Percentiles rank a stretch among this genome's conserved stretches.
Conservation (phyloP, 1,140 invertebrate genomes). For the Olivierus martensii region DNA sequence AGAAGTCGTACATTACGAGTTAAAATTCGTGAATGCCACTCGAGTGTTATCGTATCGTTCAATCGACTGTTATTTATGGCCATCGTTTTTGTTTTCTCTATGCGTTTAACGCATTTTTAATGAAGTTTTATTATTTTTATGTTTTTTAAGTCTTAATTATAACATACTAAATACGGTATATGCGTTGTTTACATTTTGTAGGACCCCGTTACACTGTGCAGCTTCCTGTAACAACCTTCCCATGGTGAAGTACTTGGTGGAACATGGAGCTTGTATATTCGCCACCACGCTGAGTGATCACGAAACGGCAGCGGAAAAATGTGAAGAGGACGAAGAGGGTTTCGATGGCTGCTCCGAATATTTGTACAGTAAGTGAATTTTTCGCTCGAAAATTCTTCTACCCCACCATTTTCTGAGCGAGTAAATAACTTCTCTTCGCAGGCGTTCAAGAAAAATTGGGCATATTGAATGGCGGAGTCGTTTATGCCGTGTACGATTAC, state of each 20-base stretch:
- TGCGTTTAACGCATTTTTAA: too few relatives aligned
- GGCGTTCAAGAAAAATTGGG: conserved; percentile 94
- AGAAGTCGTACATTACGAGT: too few relatives aligned
- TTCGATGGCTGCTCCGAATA: conserved; percentile 97
- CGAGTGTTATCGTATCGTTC: too few relatives aligned
- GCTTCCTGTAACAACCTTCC: conserved; percentile 98
- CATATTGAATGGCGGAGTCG: conserved; percentile 78
- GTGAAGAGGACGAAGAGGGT: conserved; percentile 95
- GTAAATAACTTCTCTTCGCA: conserved; percentile 26
- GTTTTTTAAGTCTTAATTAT: too few relatives aligned
- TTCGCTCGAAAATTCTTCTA: background rate
- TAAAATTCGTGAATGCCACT: too few relatives aligned
- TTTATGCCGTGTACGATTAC: conserved; percentile 93
- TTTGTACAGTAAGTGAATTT: conserved; percentile 67
- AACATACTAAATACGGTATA: too few relatives aligned
- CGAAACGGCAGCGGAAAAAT: conserved; percentile 96
- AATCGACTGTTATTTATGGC: too few relatives aligned
- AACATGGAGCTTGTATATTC: conserved; percentile 96
- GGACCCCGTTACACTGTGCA: conserved; percentile 96
- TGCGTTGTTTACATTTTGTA: conserved; percentile 22
- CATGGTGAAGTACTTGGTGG: conserved; percentile 95
- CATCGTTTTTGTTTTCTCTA: too few relatives aligned
- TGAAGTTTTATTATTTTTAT: too few relatives aligned
- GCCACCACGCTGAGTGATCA: conserved; percentile 94
- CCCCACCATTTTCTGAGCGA: too few relatives aligned